Evolutionary conservation across 2,888 invertebrate species (phyloP), one percentile per base, ranked within the genome.

Genomic region (Anoncus sp.): DNA sequence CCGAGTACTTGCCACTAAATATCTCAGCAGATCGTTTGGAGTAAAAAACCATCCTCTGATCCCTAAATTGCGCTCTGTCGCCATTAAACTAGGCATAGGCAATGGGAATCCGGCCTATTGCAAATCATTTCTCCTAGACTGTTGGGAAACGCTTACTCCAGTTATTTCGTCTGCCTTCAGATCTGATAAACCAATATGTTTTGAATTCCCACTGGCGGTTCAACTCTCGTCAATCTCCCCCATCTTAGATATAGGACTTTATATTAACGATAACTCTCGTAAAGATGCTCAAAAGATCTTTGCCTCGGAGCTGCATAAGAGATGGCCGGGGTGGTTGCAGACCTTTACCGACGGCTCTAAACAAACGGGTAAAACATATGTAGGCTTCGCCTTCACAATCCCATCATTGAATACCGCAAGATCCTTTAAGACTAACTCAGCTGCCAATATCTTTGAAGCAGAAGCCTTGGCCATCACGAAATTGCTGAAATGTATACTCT

Each of bases 11-110:
- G 45, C 63, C 0, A 55, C 22, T 0, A 45, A 9, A 45, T 63
- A 40, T 6, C 12, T 71, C 1, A 3, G 16, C 0, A 62, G 62
- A 20, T 12, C 14, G 2, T 12, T 35, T 3, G 1, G 14, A 22
- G 3, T 27, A 1, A 55, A 57, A 57, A 31, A 20, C 20, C 67
- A 67, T 12, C 60, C 43, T 0, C 7, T 72, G 1, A 62, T 40
- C 7, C 27, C 40, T 1, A 62, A 72, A 40, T 4, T 72, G 10
- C 16, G 35, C 4, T 12, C 35, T 2, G 1, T 4, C n/a, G n/a
- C n/a, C n/a, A n/a, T n/a, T n/a, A n/a, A n/a, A n/a, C n/a, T n/a
- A n/a, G n/a, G n/a, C n/a, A n/a, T n/a, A n/a, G n/a, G n/a, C n/a
- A n/a, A n/a, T n/a, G n/a, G n/a, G n/a, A n/a, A n/a, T n/a, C n/a